Base-by-base conservation (phyloP, 1,140 invertebrate genomes). In the Drosophila willistoni region DNA sequence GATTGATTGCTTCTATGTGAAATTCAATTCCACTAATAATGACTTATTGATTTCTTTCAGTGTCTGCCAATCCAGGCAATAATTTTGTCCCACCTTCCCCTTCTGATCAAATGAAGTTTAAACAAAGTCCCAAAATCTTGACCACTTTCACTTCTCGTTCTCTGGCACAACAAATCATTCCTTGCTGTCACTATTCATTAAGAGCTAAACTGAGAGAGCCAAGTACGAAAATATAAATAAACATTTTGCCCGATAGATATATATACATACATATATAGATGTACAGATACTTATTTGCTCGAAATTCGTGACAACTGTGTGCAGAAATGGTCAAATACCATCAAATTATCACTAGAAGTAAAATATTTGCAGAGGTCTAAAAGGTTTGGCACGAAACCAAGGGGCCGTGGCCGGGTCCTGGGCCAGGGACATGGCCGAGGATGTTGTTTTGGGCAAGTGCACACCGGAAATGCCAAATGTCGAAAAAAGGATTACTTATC, bases 401-500 rank as follows among this genome's bases (percentile, higher is more conserved):
- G 29, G 29, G 29, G 29, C 0, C 3, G 25, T 4, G 5, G 25
- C 4, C 25, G 2, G 25, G 1, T 1, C 25, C 2, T 2, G 25
- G 25, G 25, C 29, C 29, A 6, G 29, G 29, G 29, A 5, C 29
- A 7, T 29, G 6, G 6, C 7, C 61, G 7, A 56, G 7, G 42
- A 14, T 44, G 13, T 44, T 14, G 17, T 14, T 36, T 36, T 39
- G 64, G 59, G 64, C 79, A 71, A 77, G 74, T 71, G 74, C 36
- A 61, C 51, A 44, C 64, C 36, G 61, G 59, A 71, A 56, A 64
- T 47, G 34, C 69, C 72, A 74, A 79, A 77, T 82, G 72, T 71
- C 64, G 47, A 66, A 66, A 90, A 89, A 87, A 90, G 85, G 85
- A 90, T 90, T 90, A 90, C 89, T 91, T 91, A 91, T 86, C 89